Evolutionary conservation across 1,140 invertebrate genomes (phyloP).

Genomic region (Drosophila parabipectinata): DNA sequence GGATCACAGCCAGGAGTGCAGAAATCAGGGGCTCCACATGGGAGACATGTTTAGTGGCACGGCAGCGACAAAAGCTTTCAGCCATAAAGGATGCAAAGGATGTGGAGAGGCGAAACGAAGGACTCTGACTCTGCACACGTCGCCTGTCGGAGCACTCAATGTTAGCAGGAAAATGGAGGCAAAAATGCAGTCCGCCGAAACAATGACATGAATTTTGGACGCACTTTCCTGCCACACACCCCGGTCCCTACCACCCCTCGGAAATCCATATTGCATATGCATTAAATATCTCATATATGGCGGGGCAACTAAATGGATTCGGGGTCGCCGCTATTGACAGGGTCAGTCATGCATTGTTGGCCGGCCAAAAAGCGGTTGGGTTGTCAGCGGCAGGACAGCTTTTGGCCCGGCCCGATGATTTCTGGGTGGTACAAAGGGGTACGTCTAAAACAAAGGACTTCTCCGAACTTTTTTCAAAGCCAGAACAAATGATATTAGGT

Average conservation of each 20-base stretch:
- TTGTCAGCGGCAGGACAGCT: conserved; percentile 55
- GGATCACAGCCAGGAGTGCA: conserved; percentile 61
- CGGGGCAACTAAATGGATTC: conserved; percentile 67
- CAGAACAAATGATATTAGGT: not conserved
- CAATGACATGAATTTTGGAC: conserved; percentile 75
- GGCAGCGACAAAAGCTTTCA: conserved; percentile 83
- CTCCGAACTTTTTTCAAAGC: not conserved
- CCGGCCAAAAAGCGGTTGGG: conserved; percentile 68
- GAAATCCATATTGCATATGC: conserved; percentile 58
- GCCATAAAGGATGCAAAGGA: conserved; percentile 70
- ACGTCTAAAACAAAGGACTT: conserved; percentile 28
- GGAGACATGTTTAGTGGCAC: conserved; percentile 76
- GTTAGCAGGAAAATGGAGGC: conserved; percentile 47
- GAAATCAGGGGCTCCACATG: conserved; percentile 2
- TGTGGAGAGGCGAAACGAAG: conserved; percentile 6
- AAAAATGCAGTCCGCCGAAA: conserved; percentile 68
- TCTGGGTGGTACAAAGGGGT: not conserved
- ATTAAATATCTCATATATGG: conserved; percentile 75
- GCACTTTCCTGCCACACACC: conserved; percentile 45
- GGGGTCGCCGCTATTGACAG: conserved; percentile 67
- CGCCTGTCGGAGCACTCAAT: conserved; percentile 80
- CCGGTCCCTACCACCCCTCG: not conserved
- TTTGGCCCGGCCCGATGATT: conserved; percentile 22
- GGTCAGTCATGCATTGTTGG: conserved; percentile 80
- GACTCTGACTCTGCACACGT: conserved; percentile 52